Percentiles rank a stretch among this genome's conserved stretches.
Conservation (phyloP, 2,797 vertebrate species). For the Myotis daubentonii region DNA sequence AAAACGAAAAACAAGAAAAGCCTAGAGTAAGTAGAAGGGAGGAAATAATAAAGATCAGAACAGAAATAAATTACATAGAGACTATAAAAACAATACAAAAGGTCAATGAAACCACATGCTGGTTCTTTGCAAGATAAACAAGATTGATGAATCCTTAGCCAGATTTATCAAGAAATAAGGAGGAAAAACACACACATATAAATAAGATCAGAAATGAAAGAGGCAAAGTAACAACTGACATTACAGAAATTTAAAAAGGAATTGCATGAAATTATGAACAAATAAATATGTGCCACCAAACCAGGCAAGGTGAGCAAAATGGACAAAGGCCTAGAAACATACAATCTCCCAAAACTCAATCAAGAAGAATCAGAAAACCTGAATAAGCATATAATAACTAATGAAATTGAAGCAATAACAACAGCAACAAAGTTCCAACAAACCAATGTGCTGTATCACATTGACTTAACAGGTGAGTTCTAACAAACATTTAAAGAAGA, state of each 20-base stretch:
- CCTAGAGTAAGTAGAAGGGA: too few relatives aligned
- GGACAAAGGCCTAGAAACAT: neutral
- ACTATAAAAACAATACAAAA: too few relatives aligned
- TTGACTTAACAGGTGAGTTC: neutral
- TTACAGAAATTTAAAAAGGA: neutral
- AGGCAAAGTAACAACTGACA: neutral
- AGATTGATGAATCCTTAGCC: too few relatives aligned
- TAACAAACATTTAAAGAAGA: neutral
- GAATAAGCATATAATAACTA: neutral
- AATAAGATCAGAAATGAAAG: neutral
- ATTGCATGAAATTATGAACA: neutral
- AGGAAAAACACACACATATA: too few relatives aligned
- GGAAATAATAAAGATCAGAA: too few relatives aligned
- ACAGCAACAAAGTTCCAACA: neutral
- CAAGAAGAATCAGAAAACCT: neutral
- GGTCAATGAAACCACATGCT: too few relatives aligned
- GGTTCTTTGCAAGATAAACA: too few relatives aligned
- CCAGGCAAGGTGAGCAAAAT: neutral
- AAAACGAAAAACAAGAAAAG: too few relatives aligned
- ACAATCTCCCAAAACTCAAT: neutral
- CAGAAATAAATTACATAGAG: too few relatives aligned
- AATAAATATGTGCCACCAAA: neutral
- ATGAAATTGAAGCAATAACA: neutral
- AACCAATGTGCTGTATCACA: neutral
- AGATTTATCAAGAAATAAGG: too few relatives aligned